These are phyloP conservation scores for Leptopilina drosophilae DNA, from an alignment of 2,888 invertebrate species.

Conservation along the genomic window DNA sequence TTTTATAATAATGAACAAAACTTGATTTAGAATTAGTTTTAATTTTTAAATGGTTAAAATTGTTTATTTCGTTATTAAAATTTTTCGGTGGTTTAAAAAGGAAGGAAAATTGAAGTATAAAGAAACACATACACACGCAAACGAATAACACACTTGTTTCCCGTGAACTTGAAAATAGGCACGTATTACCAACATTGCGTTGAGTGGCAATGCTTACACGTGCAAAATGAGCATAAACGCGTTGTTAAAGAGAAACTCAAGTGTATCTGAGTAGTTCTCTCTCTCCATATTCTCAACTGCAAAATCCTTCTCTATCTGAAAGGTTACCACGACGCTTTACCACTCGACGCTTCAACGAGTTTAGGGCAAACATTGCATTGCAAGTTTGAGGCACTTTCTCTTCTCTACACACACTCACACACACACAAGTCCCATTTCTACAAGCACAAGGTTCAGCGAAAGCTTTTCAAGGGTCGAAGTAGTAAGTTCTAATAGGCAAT, in stretches of 20 bases:
- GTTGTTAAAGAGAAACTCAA: slow-evolving; percentile 9
- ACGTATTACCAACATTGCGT: not conserved
- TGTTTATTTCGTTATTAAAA: too few relatives aligned
- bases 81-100: too few relatives aligned
- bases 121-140: too few relatives aligned
- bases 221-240: slow-evolving; percentile 14
- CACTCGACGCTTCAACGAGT: slow-evolving; percentile 38
- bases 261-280: slow-evolving; percentile 17
- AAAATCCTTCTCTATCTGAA: slow-evolving; percentile 26
- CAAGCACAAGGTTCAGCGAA: not conserved
- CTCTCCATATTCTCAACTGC: not conserved
- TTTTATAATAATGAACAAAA: too few relatives aligned
- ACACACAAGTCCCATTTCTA: not conserved
- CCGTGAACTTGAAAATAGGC: not conserved
- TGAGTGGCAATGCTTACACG: not conserved
- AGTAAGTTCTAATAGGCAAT: too few relatives aligned
- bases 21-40: too few relatives aligned
- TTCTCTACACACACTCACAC: not conserved
- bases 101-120: too few relatives aligned
- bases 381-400: slow-evolving; percentile 22
- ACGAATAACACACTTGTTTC: not conserved
- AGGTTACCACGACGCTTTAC: slow-evolving; percentile 27
- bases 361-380: slow-evolving; percentile 28
- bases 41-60: too few relatives aligned
- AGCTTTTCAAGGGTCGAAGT: not conserved